Evolutionary conservation across 2,888 invertebrate species (phyloP).

Genomic region (Stenchaetothrips biformis): DNA sequence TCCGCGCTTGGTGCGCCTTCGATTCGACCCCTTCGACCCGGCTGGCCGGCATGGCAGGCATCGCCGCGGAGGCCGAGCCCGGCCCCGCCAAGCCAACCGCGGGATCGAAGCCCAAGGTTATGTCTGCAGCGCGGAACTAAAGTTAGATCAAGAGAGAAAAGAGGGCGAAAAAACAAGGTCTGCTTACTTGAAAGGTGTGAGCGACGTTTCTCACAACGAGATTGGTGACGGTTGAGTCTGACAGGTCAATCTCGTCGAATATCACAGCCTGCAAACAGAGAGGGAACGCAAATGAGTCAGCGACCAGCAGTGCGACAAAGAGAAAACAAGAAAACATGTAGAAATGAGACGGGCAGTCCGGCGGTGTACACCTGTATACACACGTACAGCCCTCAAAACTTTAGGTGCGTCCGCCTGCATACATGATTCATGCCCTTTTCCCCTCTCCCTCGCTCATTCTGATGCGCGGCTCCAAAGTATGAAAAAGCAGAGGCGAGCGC

Average conservation of each 20-base stretch:
- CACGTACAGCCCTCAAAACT: no score
- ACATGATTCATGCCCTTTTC: no score
- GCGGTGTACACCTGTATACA: no score
- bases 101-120: background rate
- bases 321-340: background rate
- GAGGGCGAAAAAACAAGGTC: background rate
- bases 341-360: background rate
- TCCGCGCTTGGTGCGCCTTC: no score
- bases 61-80: background rate
- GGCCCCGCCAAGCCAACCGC: background rate
- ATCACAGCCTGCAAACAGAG: constrained; percentile 70
- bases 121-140: no score
- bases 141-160: no score
- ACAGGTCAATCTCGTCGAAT: constrained; percentile 83
- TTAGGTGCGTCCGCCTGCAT: no score
- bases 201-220: constrained; percentile 82
- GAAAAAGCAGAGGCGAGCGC: no score
- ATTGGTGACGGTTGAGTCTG: constrained; percentile 79
- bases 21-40: no score
- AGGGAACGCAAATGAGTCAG: constrained; percentile 35
- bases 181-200: constrained; percentile 76
- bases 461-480: no score
- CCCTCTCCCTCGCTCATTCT: no score
- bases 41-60: background rate
- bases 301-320: background rate